These are phyloP conservation scores for Coptodon bakossiorum DNA, from an alignment of 2,113 vertebrate genomes.

Conservation along the genomic window DNA sequence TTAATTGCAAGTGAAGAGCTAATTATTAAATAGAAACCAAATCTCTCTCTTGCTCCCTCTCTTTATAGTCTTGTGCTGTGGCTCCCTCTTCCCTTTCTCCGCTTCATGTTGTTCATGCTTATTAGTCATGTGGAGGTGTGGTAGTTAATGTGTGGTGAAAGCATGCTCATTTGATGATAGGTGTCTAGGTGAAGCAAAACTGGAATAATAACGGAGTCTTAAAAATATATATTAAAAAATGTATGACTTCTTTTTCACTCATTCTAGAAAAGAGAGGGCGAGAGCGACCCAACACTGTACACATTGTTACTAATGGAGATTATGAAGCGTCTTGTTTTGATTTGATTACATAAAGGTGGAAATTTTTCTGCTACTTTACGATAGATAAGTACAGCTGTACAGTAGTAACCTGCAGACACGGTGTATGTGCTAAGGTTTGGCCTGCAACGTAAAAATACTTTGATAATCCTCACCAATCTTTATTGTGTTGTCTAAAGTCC, in stretches of 20 bases:
- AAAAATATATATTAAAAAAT: neutral
- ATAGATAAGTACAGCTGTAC: neutral
- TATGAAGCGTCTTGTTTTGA: neutral
- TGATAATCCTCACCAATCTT: neutral
- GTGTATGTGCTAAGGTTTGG: neutral
- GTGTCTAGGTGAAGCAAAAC: neutral
- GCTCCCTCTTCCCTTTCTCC: rapidly evolving
- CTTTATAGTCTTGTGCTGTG: rapidly evolving
- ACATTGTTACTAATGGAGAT: neutral
- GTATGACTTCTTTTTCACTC: neutral
- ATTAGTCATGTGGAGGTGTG: neutral
- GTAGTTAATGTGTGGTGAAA: neutral
- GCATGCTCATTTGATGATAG: neutral
- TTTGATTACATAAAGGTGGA: rapidly evolving
- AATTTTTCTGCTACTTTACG: neutral
- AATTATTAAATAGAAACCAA: neutral
- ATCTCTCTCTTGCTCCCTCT: neutral
- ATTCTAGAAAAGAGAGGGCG: neutral
- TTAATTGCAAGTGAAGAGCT: neutral
- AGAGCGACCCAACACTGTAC: rapidly evolving
- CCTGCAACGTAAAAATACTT: neutral
- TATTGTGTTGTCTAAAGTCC: neutral
- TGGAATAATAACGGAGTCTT: neutral
- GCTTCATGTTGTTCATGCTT: neutral
- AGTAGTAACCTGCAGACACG: neutral